Conservation (phyloP, 2,113 vertebrate genomes). For the Dicrurus megarhynchus region DNA sequence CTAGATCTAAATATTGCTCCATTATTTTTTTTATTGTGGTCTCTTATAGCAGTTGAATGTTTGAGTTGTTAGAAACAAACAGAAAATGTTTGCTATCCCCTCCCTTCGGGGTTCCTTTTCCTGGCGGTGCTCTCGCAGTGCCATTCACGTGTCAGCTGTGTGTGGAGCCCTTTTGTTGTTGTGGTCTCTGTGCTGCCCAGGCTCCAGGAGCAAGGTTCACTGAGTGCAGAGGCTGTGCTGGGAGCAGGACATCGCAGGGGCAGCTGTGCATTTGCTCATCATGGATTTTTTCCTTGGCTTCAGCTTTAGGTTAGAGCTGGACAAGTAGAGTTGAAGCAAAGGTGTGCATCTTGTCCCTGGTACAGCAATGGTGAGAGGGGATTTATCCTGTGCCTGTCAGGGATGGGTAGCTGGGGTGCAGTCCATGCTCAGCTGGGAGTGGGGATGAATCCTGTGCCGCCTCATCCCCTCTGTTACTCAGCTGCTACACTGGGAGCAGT, state of each 20-base stretch:
- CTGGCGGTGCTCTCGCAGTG: background rate
- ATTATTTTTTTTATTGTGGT: background rate
- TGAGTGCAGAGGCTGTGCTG: background rate
- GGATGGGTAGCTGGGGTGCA: background rate
- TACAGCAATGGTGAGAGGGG: background rate
- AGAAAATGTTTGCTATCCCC: background rate
- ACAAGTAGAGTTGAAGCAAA: background rate
- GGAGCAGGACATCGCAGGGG: background rate
- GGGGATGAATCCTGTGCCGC: background rate
- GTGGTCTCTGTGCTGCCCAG: background rate
- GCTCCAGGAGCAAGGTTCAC: background rate
- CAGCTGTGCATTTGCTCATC: background rate
- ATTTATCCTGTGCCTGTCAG: background rate
- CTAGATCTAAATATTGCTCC: background rate
- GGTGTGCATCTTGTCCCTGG: background rate
- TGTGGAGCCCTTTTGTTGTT: background rate
- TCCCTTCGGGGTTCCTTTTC: background rate
- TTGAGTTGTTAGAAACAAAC: background rate
- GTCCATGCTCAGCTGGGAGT: fast-evolving
- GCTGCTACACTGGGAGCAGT: background rate
- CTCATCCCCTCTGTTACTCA: background rate
- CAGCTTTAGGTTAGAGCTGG: background rate
- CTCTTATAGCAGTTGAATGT: background rate
- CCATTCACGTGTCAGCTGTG: background rate
- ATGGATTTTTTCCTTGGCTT: fast-evolving